Percentiles rank a stretch among this genome's conserved stretches.
These are phyloP conservation scores for Spheniscus mendiculus DNA, from an alignment of 2,113 vertebrate species.

Conservation along the genomic window DNA sequence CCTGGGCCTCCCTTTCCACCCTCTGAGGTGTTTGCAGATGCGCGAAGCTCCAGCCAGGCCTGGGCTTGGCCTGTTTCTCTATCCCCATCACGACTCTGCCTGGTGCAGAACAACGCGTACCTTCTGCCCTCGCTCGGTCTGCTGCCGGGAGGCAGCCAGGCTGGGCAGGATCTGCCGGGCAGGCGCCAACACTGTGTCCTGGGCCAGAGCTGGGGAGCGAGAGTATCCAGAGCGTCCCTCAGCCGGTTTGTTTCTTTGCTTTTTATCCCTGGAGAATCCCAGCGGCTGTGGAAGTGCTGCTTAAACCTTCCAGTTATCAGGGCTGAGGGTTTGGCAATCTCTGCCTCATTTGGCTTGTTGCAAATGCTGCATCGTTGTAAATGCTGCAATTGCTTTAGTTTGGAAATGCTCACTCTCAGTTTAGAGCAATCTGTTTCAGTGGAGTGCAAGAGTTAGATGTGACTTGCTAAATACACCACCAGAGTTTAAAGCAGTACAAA, in stretches of 20 bases:
- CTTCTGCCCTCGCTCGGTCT: fast-evolving
- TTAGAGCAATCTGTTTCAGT: background rate
- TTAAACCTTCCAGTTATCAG: background rate
- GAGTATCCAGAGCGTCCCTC: background rate
- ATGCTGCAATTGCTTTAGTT: background rate
- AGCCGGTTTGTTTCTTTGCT: background rate
- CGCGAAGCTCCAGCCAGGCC: background rate
- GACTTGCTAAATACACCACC: background rate
- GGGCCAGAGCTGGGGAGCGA: background rate
- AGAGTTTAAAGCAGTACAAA: background rate
- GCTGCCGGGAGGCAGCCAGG: background rate
- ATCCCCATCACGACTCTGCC: background rate
- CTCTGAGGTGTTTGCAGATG: background rate
- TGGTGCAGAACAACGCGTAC: background rate
- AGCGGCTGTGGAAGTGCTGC: background rate
- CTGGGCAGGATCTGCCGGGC: background rate
- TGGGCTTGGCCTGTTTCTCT: background rate
- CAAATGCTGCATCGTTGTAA: background rate
- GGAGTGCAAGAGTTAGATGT: background rate
- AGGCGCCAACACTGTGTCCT: background rate
- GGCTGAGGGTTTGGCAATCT: background rate
- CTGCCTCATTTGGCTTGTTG: background rate
- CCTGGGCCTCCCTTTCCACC: background rate
- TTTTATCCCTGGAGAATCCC: background rate
- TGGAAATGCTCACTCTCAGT: background rate